These are phyloP conservation scores for Atrichornis clamosus DNA, from an alignment of 2,113 vertebrate genomes.

Conservation along the genomic window DNA sequence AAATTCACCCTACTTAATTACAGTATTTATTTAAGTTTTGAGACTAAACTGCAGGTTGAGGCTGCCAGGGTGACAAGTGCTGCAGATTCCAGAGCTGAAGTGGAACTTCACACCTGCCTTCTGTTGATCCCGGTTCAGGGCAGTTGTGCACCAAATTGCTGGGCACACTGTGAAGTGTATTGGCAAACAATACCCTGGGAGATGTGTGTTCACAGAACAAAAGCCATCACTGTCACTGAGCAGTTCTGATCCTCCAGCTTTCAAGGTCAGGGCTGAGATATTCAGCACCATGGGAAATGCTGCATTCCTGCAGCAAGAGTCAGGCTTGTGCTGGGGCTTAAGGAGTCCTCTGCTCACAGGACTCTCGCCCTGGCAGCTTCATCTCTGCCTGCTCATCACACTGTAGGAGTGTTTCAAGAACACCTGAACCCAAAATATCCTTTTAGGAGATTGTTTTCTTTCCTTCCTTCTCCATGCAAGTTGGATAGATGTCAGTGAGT, in stretches of 20 bases:
- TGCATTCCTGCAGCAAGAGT: not conserved
- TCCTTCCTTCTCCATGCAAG: not conserved
- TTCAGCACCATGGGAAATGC: not conserved
- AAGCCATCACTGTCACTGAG: not conserved
- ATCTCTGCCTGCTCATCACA: not conserved
- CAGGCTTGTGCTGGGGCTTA: not conserved
- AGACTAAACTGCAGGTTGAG: not conserved
- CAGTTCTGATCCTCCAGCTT: not conserved
- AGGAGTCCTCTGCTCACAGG: not conserved
- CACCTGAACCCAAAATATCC: not conserved
- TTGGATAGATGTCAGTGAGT: not conserved
- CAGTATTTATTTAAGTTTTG: not conserved
- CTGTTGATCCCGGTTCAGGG: not conserved
- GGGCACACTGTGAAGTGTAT: not conserved
- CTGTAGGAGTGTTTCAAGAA: not conserved
- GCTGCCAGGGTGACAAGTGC: not conserved
- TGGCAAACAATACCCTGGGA: not conserved
- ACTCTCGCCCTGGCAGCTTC: not conserved
- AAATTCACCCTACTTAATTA: not conserved
- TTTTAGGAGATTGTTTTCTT: not conserved
- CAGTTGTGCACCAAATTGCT: not conserved
- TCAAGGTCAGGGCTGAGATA: not conserved
- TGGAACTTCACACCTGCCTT: not conserved
- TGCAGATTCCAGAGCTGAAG: not conserved
- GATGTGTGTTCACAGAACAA: not conserved